Evolutionary conservation across 1,140 invertebrate species (phyloP).

Genomic region (Cydia splendana): DNA sequence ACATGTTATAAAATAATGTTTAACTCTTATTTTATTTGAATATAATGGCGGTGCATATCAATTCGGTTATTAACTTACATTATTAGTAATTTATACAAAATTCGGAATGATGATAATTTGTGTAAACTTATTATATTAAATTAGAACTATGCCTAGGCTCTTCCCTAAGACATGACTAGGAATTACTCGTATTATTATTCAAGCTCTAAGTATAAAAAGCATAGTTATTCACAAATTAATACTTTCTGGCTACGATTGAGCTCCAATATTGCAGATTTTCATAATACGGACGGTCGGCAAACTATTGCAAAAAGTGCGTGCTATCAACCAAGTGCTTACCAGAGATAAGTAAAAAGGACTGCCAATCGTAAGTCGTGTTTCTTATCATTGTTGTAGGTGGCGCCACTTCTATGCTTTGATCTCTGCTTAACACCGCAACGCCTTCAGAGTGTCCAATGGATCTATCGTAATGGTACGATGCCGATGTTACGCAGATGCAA

Average conservation of each 20-base stretch:
- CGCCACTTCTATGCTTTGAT: too few relatives aligned
- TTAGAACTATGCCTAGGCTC: background rate
- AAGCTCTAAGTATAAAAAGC: background rate
- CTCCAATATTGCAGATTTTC: background rate
- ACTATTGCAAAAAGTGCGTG: conserved; percentile 16
- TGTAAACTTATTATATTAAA: too few relatives aligned
- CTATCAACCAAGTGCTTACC: conserved; percentile 8
- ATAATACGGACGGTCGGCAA: conserved; percentile 24
- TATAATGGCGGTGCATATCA: background rate
- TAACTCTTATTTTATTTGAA: background rate
- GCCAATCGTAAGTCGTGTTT: too few relatives aligned
- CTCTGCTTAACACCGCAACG: too few relatives aligned
- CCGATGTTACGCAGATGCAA: too few relatives aligned
- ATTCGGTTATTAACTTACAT: background rate
- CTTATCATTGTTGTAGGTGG: too few relatives aligned
- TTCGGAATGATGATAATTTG: conserved; percentile 6
- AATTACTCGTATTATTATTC: background rate
- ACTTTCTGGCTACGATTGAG: conserved; percentile 1
- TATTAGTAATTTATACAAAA: background rate
- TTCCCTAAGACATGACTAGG: background rate
- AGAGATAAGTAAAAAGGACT: background rate
- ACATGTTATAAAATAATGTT: background rate
- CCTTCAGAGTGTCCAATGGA: too few relatives aligned
- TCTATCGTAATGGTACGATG: too few relatives aligned
- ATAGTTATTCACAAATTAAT: conserved; percentile 6